phyloP scores from a whole-genome alignment of 2,113 vertebrate species.

The Puma concolor region DNA sequence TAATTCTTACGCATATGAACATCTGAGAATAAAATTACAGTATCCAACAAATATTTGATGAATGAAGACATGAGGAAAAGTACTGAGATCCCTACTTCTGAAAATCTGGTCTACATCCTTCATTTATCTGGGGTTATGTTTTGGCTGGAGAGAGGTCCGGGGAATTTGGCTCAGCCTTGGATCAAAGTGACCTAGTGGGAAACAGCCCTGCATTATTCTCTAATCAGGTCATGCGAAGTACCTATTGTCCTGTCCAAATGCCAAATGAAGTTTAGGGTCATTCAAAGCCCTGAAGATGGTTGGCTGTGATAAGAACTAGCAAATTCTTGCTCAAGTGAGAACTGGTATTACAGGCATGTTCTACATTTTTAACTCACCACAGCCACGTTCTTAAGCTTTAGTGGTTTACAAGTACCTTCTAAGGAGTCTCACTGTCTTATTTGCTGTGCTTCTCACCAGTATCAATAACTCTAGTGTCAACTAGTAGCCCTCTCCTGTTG shows the following conservation, averaged over 20 bases:
- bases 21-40: not conserved
- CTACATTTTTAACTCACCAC: constrained; percentile 57
- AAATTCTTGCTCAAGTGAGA: constrained; percentile 72
- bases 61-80: not conserved
- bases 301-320: constrained; percentile 64
- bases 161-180: constrained; percentile 20
- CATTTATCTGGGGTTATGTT: constrained; percentile 22
- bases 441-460: not conserved
- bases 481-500: not conserved
- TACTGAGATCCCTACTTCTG: not conserved
- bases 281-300: constrained; percentile 71
- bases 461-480: not conserved
- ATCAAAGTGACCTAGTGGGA: constrained; percentile 67
- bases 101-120: constrained; percentile 10
- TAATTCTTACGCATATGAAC: not conserved
- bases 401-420: constrained; percentile 39
- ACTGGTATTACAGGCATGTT: not conserved
- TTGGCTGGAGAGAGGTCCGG: constrained; percentile 33
- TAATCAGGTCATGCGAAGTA: constrained; percentile 59
- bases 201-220: constrained; percentile 59
- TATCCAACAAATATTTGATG: not conserved
- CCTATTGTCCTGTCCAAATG: constrained; percentile 65
- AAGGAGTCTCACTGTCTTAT: not conserved
- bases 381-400: constrained; percentile 41
- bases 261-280: constrained; percentile 57